Base-by-base conservation (phyloP, 2,797 vertebrate species). In the Channallabes apus region DNA sequence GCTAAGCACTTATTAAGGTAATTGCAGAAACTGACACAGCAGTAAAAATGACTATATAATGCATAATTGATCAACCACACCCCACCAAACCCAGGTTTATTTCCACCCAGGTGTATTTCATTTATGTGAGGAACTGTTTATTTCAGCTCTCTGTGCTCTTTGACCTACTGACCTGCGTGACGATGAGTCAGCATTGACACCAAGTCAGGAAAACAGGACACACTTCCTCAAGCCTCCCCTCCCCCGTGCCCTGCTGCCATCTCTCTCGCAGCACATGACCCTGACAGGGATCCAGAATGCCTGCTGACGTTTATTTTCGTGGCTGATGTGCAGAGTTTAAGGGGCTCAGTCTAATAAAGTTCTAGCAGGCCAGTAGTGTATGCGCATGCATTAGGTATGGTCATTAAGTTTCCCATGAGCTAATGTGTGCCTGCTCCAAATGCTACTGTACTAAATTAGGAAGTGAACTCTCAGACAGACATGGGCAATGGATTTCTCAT, bases 121-220 rank as follows among this genome's bases (percentile, higher is more conserved):
- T 80, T 67, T 65, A n/a, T 67, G 41, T 32, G 79, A 41, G 62
- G 67, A 80, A 67, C n/a, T 35, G 9, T 73, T 27, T 41, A 65
- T 81, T 58, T 76, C 46, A 29, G 6, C 32, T 14, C 41, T 58
- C 67, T 83, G 75, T 83, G 75, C 32, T 58, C 51, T 80, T 67
- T 75, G 86, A 80, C 85, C 85, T 24, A 22, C n/a, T 83, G 67
- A 83, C 72, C 76, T 65, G 12, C 24, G 0, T 58, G 8, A 51
- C n/a, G 80, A 51, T 76, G 86, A 75, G 51, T 86, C 82, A 80
- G 82, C 82, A 80, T 54, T 20, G 54, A 54, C 61, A 80, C 41
- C 22, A 58, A 83, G 59, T 65, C 59, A 84, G 69, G 68, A 67
- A 65, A 41, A 61, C 61, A 84, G 82, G 86, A 54, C 78, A 59